Evolutionary conservation across 2,797 vertebrate genomes (phyloP).

Genomic region (Gobio occitaniae): DNA sequence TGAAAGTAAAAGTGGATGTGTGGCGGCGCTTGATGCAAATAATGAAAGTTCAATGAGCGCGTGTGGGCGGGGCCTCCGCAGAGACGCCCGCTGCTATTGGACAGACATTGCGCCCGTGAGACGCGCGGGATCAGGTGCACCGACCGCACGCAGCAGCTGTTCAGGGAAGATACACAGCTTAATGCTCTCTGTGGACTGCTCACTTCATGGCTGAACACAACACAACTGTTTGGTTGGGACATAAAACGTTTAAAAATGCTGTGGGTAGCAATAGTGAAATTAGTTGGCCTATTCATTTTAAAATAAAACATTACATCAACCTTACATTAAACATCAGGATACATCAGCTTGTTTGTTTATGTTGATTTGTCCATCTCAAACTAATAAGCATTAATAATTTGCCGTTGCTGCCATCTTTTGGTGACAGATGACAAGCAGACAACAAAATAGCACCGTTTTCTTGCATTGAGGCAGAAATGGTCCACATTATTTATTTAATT

Average conservation of each 20-base stretch:
- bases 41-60: constrained; percentile 66
- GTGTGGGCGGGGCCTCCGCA: constrained; percentile 66
- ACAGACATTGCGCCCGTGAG: constrained; percentile 58
- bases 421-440: constrained; percentile 47
- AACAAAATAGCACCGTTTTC: not conserved
- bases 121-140: constrained; percentile 55
- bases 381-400: not conserved
- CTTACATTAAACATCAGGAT: not conserved
- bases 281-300: not conserved
- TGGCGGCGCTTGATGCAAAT: constrained; percentile 48
- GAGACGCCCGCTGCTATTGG: constrained; percentile 73
- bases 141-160: constrained; percentile 35
- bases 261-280: not conserved
- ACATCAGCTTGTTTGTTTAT: not conserved
- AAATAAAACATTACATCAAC: not conserved
- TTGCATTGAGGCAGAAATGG: constrained; percentile 11
- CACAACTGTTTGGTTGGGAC: not conserved
- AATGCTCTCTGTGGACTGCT: constrained; percentile 15
- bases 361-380: not conserved
- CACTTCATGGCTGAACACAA: not conserved
- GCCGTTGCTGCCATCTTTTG: constrained; percentile 57
- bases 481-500: not conserved
- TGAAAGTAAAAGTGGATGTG: constrained; percentile 52
- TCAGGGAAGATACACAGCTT: not conserved
- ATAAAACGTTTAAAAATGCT: not conserved